Conservation (phyloP, 2,113 vertebrate genomes). For the Plecotus auritus region DNA sequence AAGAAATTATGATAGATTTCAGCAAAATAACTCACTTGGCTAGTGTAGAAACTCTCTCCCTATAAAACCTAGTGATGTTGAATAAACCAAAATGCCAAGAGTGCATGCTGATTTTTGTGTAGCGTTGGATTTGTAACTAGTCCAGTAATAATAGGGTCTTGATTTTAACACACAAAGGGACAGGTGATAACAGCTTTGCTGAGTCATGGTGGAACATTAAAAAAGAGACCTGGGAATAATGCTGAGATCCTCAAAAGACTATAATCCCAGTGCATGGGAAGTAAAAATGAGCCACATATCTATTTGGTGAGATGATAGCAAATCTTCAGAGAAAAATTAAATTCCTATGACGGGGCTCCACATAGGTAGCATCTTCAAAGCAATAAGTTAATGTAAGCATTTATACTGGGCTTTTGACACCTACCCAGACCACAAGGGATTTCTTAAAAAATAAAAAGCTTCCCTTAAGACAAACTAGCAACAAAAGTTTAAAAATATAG, state of each 20-base stretch:
- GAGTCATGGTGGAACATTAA: background rate
- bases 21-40: background rate
- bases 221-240: background rate
- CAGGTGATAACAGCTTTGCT: background rate
- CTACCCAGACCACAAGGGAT: background rate
- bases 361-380: background rate
- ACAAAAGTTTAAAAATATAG: background rate
- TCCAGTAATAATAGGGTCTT: background rate
- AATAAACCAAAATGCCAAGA: background rate
- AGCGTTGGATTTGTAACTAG: background rate
- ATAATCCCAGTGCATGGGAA: background rate
- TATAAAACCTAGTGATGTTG: background rate
- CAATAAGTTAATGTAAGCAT: background rate
- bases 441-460: background rate
- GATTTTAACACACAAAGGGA: background rate
- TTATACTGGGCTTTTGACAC: background rate
- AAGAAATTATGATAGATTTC: background rate
- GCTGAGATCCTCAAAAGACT: background rate
- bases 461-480: background rate
- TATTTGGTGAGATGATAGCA: background rate
- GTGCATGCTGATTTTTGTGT: background rate
- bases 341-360: background rate
- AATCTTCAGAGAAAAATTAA: conserved; percentile 13
- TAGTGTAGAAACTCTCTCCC: background rate
- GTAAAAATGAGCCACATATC: background rate